Evolutionary conservation across 2,113 vertebrate genomes (phyloP).

Genomic region (human): DNA sequence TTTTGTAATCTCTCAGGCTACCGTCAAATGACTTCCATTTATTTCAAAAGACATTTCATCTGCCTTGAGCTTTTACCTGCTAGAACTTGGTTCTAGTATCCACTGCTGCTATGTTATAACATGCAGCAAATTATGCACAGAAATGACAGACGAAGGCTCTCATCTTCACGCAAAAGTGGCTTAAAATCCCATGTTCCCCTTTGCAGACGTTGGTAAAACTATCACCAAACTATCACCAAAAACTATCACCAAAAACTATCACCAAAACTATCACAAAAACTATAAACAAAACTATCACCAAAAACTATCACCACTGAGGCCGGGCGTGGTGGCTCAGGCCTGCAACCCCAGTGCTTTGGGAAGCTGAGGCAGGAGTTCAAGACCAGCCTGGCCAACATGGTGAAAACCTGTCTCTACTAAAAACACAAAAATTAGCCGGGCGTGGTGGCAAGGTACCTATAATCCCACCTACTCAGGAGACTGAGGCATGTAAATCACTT

Average conservation of each 20-base stretch:
- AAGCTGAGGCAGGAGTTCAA: too few relatives aligned
- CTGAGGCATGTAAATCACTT: too few relatives aligned
- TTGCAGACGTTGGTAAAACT: background rate
- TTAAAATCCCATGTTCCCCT: background rate
- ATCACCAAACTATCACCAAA: background rate
- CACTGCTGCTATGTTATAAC: background rate
- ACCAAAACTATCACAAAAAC: background rate
- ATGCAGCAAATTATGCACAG: background rate
- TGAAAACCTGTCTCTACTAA: too few relatives aligned
- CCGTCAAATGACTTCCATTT: constrained; percentile 64
- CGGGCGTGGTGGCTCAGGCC: too few relatives aligned
- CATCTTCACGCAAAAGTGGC: background rate
- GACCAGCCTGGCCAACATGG: too few relatives aligned
- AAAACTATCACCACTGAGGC: background rate
- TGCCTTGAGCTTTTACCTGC: constrained; percentile 54
- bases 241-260: background rate
- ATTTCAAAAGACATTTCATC: constrained; percentile 73
- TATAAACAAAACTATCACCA: background rate
- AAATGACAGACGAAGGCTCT: background rate
- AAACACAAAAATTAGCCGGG: too few relatives aligned
- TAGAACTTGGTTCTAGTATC: constrained; percentile 43
- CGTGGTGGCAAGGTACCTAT: too few relatives aligned
- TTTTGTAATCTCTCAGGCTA: constrained; percentile 64
- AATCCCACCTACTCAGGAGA: too few relatives aligned
- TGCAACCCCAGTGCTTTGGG: too few relatives aligned